Evolutionary conservation across 2,888 invertebrate species (phyloP), one percentile per base, ranked within the genome.

Genomic region (Phalangium opilio): DNA sequence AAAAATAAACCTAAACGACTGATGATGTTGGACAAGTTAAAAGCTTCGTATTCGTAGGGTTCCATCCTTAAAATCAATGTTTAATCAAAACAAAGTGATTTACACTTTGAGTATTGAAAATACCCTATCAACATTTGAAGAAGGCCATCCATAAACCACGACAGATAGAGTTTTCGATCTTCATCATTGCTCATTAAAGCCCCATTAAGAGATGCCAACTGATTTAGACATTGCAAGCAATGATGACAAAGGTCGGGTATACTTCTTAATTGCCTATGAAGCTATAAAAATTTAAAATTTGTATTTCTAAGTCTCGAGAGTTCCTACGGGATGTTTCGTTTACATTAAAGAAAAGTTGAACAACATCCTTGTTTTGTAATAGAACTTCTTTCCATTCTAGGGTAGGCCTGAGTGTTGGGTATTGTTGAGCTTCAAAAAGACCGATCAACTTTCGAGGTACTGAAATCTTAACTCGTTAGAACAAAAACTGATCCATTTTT

Each of bases 201-300:
- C 4, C 81, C 81, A 61, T 74, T 75, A 27, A 83, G 63, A 14
- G 79, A 77, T 0, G 80, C 78, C 49, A 90, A 67, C 63, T 89
- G 89, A 10, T 82, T 79, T 41, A 91, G 70, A 65, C 89, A 87
- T 45, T 76, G 81, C 48, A 89, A 67, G 1, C 84, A 80, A 52
- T 82, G 81, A 62, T 80, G 80, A 15, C 50, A 50, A 12, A 52
- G 36, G 36, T 52, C 50, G n/a, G 52, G 52, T 12, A 39, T 44
- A 40, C 76, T 74, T 41, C 86, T 73, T 4, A 87, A 79, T 69
- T 83, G 82, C 73, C 80, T 77, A 65, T 87, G 86, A 33, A 83
- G 70, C 68, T 68, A n/a, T 50, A 11, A 55, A 57, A n/a, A n/a
- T n/a, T n/a, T n/a, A n/a, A 35, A n/a, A n/a, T n/a, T n/a, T n/a